Percentiles rank a stretch among this genome's conserved stretches.
phyloP scores from a whole-genome alignment of 2,888 invertebrate species.

The Pimpla rufipes region DNA sequence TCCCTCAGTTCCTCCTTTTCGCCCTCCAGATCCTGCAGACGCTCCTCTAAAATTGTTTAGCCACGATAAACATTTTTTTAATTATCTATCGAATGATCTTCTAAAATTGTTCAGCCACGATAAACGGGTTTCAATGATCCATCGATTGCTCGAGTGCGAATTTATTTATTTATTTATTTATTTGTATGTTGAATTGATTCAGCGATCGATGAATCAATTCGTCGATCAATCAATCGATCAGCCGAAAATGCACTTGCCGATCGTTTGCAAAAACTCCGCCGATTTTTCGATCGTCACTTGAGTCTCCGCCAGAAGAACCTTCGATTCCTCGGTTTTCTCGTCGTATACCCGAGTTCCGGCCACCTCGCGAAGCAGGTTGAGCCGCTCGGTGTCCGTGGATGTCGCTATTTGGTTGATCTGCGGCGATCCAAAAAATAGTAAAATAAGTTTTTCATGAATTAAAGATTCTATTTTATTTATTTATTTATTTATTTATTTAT shows the following conservation, averaged over 20 bases:
- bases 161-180: no score
- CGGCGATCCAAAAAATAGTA: constrained; percentile 44
- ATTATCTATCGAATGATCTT: constrained; percentile 81
- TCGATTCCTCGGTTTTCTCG: constrained; percentile 98
- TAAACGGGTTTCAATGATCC: not conserved
- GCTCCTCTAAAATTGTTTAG: constrained; percentile 90
- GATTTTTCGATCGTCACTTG: constrained; percentile 96
- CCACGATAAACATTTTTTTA: not conserved
- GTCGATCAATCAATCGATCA: not conserved
- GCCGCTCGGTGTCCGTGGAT: constrained; percentile 97
- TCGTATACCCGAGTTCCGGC: constrained; percentile 99
- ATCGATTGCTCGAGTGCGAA: no score
- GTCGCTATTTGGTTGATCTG: constrained; percentile 99
- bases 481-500: no score
- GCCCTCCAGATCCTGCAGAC: constrained; percentile 97
- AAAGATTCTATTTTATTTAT: no score
- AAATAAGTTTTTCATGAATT: no score
- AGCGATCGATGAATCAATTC: no score
- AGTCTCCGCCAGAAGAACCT: constrained; percentile 95
- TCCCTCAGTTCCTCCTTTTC: constrained; percentile 99
- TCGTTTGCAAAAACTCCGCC: constrained; percentile 97
- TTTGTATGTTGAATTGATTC: no score
- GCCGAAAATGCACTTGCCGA: constrained; percentile 83
- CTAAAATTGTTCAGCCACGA: constrained; percentile 82
- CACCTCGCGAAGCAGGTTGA: constrained; percentile 97